phyloP scores from a whole-genome alignment of 2,888 invertebrate species.

The Drosophila yooni region DNA sequence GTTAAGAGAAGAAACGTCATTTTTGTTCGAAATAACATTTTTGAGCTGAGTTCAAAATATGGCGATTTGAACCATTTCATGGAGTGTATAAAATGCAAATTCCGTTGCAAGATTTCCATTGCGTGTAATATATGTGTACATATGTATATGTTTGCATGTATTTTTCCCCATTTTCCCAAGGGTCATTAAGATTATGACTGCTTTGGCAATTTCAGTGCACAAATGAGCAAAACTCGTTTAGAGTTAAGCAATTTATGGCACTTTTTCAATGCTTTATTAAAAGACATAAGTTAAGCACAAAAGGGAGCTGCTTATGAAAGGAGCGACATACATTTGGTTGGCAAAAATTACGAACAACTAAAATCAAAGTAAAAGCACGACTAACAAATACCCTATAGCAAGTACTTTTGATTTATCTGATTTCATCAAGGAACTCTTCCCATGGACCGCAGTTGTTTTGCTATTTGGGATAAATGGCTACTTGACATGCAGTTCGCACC shows the following conservation, averaged over 20 bases:
- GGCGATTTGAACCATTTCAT: background rate
- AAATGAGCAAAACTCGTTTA: constrained; percentile 63
- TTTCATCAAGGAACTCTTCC: background rate
- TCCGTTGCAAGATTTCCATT: constrained; percentile 36
- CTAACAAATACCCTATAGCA: constrained; percentile 12
- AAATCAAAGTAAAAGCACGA: background rate
- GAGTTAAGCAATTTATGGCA: constrained; percentile 73
- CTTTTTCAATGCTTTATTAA: constrained; percentile 76
- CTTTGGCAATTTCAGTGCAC: constrained; percentile 40
- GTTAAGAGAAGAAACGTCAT: background rate
- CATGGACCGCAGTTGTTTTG: background rate
- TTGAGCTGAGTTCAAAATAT: background rate
- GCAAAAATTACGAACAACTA: constrained; percentile 1
- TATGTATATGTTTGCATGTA: too few relatives aligned
- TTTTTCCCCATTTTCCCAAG: background rate
- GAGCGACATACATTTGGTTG: constrained; percentile 20
- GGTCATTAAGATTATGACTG: constrained; percentile 46
- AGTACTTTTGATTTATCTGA: background rate
- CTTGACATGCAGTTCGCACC: constrained; percentile 46
- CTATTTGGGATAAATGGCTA: constrained; percentile 36
- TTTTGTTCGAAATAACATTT: too few relatives aligned
- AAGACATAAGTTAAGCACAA: constrained; percentile 63
- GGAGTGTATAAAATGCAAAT: constrained; percentile 19
- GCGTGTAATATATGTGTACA: background rate
- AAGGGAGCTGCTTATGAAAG: constrained; percentile 59